phyloP scores from a whole-genome alignment of 2,113 vertebrate genomes.

The Chrysemys picta region DNA sequence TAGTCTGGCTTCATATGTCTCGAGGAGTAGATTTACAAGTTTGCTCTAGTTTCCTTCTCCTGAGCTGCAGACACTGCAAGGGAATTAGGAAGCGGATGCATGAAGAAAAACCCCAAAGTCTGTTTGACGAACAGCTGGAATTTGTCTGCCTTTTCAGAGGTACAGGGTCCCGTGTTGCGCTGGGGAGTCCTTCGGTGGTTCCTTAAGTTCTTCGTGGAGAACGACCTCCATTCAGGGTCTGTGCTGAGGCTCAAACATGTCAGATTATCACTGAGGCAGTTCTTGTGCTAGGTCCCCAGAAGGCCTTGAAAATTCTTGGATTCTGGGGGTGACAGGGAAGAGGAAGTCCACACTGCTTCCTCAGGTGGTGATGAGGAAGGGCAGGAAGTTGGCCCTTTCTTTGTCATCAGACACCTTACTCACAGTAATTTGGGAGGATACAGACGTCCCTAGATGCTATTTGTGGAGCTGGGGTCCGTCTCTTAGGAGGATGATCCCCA shows the following conservation, averaged over 20 bases:
- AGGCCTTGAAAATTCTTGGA: fast-evolving
- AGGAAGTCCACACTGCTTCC: background rate
- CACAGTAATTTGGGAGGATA: background rate
- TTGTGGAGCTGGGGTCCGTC: background rate
- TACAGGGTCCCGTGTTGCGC: fast-evolving
- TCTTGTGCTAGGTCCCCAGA: background rate
- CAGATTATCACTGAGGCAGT: background rate
- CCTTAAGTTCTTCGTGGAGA: background rate
- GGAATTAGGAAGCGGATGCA: background rate
- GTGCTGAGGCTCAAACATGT: background rate
- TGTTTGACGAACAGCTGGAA: fast-evolving
- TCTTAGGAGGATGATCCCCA: background rate
- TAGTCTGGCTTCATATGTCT: constrained; percentile 25
- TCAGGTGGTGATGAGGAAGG: background rate
- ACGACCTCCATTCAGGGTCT: background rate
- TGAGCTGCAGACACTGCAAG: background rate
- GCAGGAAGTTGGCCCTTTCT: background rate
- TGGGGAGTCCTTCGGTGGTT: background rate
- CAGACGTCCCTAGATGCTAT: background rate
- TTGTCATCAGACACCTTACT: background rate
- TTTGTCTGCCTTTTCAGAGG: no score
- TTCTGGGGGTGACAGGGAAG: background rate
- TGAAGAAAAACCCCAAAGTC: background rate
- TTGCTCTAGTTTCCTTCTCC: constrained; percentile 46
- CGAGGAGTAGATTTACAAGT: constrained; percentile 60